These are phyloP conservation scores for Meteorus sp. DNA, from an alignment of 1,140 invertebrate species.

Conservation along the genomic window DNA sequence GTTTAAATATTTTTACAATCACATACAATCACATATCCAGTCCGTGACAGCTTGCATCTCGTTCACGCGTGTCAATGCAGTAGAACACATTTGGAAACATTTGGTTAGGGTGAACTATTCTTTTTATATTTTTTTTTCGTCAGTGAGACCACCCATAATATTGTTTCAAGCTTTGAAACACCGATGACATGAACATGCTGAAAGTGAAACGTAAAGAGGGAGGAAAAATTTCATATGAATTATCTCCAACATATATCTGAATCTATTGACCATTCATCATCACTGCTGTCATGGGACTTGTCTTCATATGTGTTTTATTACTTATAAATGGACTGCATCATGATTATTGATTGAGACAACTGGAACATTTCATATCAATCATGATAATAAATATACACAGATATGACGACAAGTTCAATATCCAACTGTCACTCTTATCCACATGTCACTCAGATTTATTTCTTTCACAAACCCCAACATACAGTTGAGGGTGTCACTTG, in stretches of 20 bases:
- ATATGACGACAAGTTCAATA: neutral
- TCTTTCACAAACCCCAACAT: neutral
- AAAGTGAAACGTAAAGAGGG: constrained; percentile 1
- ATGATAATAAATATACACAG: too few species aligned
- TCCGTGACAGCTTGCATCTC: constrained; percentile 21
- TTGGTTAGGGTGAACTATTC: constrained; percentile 37
- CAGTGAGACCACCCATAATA: constrained; percentile 37
- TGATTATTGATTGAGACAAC: too few species aligned
- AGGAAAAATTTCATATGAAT: too few species aligned
- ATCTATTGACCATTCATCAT: too few species aligned
- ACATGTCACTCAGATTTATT: neutral
- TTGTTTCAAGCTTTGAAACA: neutral
- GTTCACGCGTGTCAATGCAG: constrained; percentile 35
- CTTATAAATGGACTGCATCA: too few species aligned
- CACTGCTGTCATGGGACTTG: too few species aligned
- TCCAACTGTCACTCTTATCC: too few species aligned
- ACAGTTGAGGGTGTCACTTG: neutral
- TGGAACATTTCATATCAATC: too few species aligned
- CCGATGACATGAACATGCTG: neutral
- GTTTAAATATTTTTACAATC: neutral
- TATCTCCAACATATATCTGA: too few species aligned
- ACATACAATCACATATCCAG: constrained; percentile 32
- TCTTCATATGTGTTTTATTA: too few species aligned
- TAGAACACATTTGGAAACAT: constrained; percentile 35
- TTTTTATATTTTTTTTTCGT: too few species aligned